Base-by-base conservation (phyloP, 2,888 invertebrate species). In the Hypomecis punctinalis region DNA sequence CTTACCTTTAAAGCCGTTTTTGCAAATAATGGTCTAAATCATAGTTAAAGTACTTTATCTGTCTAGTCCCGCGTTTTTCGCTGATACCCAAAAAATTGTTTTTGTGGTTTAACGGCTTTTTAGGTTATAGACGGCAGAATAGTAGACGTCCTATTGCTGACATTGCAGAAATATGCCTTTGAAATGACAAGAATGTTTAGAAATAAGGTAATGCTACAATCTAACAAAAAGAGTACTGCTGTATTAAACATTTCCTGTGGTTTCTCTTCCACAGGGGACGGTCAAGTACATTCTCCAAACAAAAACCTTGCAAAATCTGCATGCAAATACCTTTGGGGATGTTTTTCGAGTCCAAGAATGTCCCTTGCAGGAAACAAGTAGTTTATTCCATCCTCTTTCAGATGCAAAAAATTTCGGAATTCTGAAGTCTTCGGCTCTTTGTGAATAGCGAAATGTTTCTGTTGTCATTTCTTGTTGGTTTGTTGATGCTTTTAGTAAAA, bases 381-480 rank as follows among this genome's bases (percentile, higher is more conserved):
- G 81, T 82, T 82, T 69, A 69, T 76, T 77, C 76, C 74, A 76
- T 71, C 75, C 79, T 81, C 85, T 86, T 88, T 88, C 76, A 80
- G 81, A 88, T 89, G 89, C 85, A 87, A 88, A 89, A 88, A 84
- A 84, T 86, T 85, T 84, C 71, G 77, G 78, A 66, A 71, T 78
- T 74, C 76, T 74, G 71, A 77, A 81, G 79, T 72, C 76, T 80
- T 76, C 71, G 73, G 68, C 77, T 49, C 81, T 83, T 86, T 86
- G 83, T 84, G 85, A 86, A 84, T 84, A 82, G 73, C 76, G 78
- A 81, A 82, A 82, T 80, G 76, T 76, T 80, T 78, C 77, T 77
- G 74, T 80, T 75, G 63, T 77, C 77, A 78, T 82, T 77, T 80
- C 68, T 66, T 67, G 57, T 54, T 61, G 61, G 70, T 60, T 75